Percentiles rank a stretch among this genome's conserved stretches.
These are phyloP conservation scores for Eupithecia vulgata DNA, from an alignment of 2,888 invertebrate genomes.

Conservation along the genomic window DNA sequence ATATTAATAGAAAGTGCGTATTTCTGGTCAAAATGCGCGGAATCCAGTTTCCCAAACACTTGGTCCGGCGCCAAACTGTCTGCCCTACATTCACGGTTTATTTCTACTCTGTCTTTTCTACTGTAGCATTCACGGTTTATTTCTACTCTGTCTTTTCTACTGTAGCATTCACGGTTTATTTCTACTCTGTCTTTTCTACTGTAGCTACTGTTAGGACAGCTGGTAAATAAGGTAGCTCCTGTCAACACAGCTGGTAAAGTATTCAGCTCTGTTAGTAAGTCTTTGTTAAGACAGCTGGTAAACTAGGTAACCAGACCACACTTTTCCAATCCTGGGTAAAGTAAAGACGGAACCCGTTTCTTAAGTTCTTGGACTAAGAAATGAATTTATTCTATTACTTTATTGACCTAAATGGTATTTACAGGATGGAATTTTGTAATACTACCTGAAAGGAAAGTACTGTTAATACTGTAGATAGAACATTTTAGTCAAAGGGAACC, in stretches of 20 bases:
- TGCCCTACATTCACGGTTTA: slow-evolving; percentile 53
- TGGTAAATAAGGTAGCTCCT: background rate
- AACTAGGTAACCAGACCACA: background rate
- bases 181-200: background rate
- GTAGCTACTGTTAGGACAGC: background rate
- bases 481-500: too few relatives aligned
- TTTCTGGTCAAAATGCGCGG: slow-evolving; percentile 40
- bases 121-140: background rate
- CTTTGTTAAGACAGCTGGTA: too few relatives aligned
- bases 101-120: background rate
- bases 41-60: slow-evolving; percentile 43
- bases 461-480: too few relatives aligned
- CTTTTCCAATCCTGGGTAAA: background rate
- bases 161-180: background rate
- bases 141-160: background rate
- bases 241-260: background rate
- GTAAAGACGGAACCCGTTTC: background rate
- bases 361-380: too few relatives aligned
- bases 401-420: too few relatives aligned
- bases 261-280: too few relatives aligned
- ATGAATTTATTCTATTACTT: too few relatives aligned
- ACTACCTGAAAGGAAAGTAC: too few relatives aligned
- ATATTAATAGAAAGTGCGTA: slow-evolving; percentile 37
- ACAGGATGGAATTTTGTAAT: too few relatives aligned
- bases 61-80: slow-evolving; percentile 74